Conservation (phyloP, 2,113 vertebrate species). For the Lampris megalopsis region DNA sequence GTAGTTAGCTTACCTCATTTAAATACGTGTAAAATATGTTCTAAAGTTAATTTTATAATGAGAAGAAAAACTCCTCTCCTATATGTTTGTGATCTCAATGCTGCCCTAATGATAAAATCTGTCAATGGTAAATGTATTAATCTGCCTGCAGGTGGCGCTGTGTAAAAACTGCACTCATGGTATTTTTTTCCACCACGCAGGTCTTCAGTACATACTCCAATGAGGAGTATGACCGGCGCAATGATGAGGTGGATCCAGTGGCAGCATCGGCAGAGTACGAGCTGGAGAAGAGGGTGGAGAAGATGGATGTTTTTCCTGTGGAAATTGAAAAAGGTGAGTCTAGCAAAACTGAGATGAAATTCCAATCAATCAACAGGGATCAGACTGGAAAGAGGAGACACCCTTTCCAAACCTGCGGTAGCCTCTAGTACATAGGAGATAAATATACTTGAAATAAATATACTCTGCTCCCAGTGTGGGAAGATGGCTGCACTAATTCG, state of each 20-base stretch:
- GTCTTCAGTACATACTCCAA: slow-evolving; percentile 93
- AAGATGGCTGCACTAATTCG: too few species aligned
- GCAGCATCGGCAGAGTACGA: slow-evolving; percentile 93
- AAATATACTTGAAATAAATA: too few species aligned
- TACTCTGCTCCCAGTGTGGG: too few species aligned
- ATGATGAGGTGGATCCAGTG: slow-evolving; percentile 93
- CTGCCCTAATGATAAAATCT: neutral
- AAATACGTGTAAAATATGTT: too few species aligned
- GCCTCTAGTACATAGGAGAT: too few species aligned
- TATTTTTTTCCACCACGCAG: slow-evolving; percentile 66
- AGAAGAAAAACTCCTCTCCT: neutral
- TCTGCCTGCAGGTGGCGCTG: neutral
- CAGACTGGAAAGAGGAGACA: too few species aligned
- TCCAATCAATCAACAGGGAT: neutral
- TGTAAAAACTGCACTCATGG: slow-evolving; percentile 4
- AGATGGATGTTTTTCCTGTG: slow-evolving; percentile 95
- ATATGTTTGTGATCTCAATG: neutral
- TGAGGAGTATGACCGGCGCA: slow-evolving; percentile 92
- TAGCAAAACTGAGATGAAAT: neutral
- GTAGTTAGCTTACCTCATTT: neutral
- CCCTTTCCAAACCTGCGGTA: neutral
- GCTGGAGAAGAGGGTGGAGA: slow-evolving; percentile 94
- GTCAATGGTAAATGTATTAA: neutral
- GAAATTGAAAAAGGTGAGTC: slow-evolving; percentile 91
- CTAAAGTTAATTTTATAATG: too few species aligned